Evolutionary conservation across 2,888 invertebrate genomes (phyloP).

Genomic region (Syrista parreyssii): DNA sequence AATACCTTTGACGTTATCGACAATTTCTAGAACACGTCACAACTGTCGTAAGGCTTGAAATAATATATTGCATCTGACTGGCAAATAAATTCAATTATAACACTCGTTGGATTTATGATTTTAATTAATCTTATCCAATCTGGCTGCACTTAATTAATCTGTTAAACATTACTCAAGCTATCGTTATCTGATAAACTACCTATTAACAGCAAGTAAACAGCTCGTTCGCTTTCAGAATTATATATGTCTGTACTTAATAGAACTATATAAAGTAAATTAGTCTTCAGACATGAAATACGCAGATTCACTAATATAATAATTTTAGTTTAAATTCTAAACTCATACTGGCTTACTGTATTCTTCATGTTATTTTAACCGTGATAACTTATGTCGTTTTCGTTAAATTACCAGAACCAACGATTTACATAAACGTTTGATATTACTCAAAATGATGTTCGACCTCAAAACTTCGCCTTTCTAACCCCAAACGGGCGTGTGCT

Average conservation of each 20-base stretch:
- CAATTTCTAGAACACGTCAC: background rate
- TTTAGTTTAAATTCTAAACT: background rate
- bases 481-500: no score
- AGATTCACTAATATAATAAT: background rate
- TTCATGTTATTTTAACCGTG: background rate
- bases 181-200: background rate
- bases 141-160: background rate
- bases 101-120: background rate
- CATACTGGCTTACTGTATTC: background rate
- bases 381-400: background rate
- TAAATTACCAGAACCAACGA: background rate
- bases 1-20: background rate
- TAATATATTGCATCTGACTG: background rate
- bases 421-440: background rate
- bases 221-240: background rate
- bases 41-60: background rate
- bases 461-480: background rate
- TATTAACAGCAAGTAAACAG: background rate
- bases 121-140: background rate
- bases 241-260: no score
- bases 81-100: background rate
- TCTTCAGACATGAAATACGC: background rate
- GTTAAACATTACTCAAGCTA: background rate
- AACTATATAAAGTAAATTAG: background rate
- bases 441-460: background rate